Evolutionary conservation across 2,113 vertebrate genomes (phyloP), one percentile per base, ranked within the genome.

Genomic region (Sylvia atricapilla): DNA sequence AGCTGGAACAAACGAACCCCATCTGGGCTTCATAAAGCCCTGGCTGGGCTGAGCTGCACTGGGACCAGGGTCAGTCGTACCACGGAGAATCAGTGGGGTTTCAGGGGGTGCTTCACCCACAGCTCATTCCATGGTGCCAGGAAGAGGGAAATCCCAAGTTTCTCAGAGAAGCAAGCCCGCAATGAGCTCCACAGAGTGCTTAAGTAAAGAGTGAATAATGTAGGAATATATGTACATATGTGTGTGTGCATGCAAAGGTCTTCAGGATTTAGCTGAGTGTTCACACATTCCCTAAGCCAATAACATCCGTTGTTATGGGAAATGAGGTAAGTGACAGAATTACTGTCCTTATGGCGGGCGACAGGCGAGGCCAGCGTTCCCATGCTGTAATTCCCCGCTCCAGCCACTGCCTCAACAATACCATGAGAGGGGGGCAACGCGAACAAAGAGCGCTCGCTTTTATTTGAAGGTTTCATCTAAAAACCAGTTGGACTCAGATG

Each of bases 321-420:
- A 97, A 97, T 97, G 96, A 97, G 96, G 96, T 97, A 97, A 97
- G 97, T 97, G 97, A 94, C 96, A 92, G 94, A 93, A 95, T 94
- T 87, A 92, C 95, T 94, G 95, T 97, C 96, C 95, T 97, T 96
- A 93, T 90, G 92, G 96, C 25, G 6, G 76, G 89, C 80, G 96
- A 95, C 96, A 97, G 95, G 89, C 90, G 21, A 90, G 88, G 28
- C 92, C 78, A 30, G 52, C 13, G 44, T 96, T 96, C 96, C 96
- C 92, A 89, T 82, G 94, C 78, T 72, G 93, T 90, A 94, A 96
- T 93, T 93, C 90, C 74, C 75, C 11, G 39, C 7, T 56, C 39
- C 89, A 6, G 72, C 87, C 62, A 22, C 87, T 47, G 72, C 89
- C 75, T 72, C 89, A 37, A 91, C 92, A 91, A 84, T 68, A 74